Evolutionary conservation across 2,797 vertebrate genomes (phyloP), one percentile per base, ranked within the genome.

Genomic region (Chelonia mydas): DNA sequence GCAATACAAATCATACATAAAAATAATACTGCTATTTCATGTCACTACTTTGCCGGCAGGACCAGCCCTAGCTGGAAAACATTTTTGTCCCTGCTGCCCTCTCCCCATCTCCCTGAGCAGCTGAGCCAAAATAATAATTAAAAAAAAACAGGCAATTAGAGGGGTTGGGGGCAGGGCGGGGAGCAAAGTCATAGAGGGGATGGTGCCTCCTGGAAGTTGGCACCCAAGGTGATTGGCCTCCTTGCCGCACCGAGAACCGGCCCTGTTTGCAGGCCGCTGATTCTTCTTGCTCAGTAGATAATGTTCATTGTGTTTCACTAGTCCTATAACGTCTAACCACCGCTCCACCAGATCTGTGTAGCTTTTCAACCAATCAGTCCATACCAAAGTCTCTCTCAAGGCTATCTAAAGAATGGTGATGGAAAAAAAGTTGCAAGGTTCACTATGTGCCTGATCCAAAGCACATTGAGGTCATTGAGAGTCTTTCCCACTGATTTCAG

Each of bases 401-500:
- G 2, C 23, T 82, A 31, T 74, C 53, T 57, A 68, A 28, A 84
- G 37, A 83, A n/a, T 86, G 27, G 12, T 93, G 2, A 6, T 1
- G 1, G 15, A 55, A 72, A 81, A 81, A 92, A 23, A 2, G 45
- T 21, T 82, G 50, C 68, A 82, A 94, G 83, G 11, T 54, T 84
- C 72, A 25, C 79, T 74, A 92, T 81, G 49, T 95, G 49, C 10
- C 27, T 84, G 16, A 81, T 86, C 85, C 8, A 90, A n/a, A 45
- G 50, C 23, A 41, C 53, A 19, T n/a, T 33, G 53, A 93, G 90
- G 68, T 59, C 57, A 28, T 3, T 13, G 76, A 86, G 45, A 54
- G 47, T 2, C 10, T 77, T 96, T 93, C 49, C 61, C 54, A 77
- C 79, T 90, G 15, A 33, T 88, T 89, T 92, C 93, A 72, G 86